Evolutionary conservation across 1,140 invertebrate species (phyloP).

Genomic region (Lerema accius): DNA sequence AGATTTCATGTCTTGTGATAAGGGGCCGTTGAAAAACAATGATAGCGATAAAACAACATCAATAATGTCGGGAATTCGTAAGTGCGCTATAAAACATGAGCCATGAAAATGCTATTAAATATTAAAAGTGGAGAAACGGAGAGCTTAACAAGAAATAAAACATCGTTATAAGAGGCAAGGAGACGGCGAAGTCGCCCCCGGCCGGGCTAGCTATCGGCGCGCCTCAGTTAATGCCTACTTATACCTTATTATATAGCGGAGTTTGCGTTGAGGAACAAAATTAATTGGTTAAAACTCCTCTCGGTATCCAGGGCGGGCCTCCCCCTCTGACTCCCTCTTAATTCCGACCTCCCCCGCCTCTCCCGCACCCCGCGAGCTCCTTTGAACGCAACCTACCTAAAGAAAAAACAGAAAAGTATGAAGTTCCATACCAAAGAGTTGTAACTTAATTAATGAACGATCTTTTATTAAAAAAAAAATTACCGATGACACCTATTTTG

Average conservation of each 20-base stretch:
- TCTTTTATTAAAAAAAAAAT: no score
- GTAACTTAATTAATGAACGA: conserved; percentile 73
- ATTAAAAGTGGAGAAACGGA: conserved; percentile 82
- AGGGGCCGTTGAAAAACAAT: conserved; percentile 53
- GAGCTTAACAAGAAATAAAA: conserved; percentile 83
- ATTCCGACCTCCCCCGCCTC: conserved; percentile 65
- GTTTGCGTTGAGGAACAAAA: conserved; percentile 84
- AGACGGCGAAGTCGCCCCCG: conserved; percentile 70
- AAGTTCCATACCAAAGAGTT: conserved; percentile 66
- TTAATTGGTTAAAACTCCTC: conserved; percentile 85
- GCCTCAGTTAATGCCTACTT: conserved; percentile 82
- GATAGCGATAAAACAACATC: conserved; percentile 67
- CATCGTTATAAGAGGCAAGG: conserved; percentile 79
- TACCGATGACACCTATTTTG: no score
- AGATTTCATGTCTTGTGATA: conserved; percentile 42
- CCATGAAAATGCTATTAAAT: conserved; percentile 82
- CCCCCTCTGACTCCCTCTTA: conserved; percentile 73
- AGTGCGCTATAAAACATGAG: conserved; percentile 80
- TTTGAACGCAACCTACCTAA: conserved; percentile 81
- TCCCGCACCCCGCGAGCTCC: conserved; percentile 71
- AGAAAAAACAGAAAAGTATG: conserved; percentile 81
- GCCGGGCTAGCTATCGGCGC: conserved; percentile 78
- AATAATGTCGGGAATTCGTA: conserved; percentile 73
- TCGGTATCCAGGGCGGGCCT: conserved; percentile 80
- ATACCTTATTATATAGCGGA: conserved; percentile 83